Percentiles rank a stretch among this genome's conserved stretches.
These are phyloP conservation scores for Silurus meridionalis DNA, from an alignment of 2,113 vertebrate genomes.

Conservation along the genomic window DNA sequence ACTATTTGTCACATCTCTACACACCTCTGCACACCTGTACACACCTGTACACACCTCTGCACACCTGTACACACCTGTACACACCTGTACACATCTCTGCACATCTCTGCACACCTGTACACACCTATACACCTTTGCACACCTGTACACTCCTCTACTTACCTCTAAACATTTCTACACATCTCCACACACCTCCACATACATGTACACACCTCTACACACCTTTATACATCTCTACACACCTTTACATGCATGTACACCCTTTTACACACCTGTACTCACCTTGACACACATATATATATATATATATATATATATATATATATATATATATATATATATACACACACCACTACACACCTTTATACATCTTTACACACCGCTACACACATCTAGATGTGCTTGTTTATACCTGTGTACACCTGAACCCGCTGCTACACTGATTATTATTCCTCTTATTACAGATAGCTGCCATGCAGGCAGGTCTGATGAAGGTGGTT, in stretches of 20 bases:
- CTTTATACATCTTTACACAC: background rate
- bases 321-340: no score
- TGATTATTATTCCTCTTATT: background rate
- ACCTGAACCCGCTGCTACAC: no score
- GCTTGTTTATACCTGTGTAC: no score
- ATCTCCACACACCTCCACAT: background rate
- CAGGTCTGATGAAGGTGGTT: conserved; percentile 91
- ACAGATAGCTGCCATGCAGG: conserved; percentile 90
- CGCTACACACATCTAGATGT: background rate
- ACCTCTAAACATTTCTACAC: background rate
- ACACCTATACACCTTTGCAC: background rate
- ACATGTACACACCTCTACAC: background rate
- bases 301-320: no score
- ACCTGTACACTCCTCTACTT: background rate
- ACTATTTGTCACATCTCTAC: background rate
- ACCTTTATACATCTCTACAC: background rate
- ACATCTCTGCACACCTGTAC: background rate
- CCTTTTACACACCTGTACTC: no score
- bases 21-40: no score
- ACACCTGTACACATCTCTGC: background rate
- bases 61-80: no score
- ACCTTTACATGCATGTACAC: no score
- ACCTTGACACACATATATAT: no score
- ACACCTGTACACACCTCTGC: background rate
- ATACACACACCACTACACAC: background rate